phyloP scores from a whole-genome alignment of 2,113 vertebrate species.

The Harpagus bidentatus region DNA sequence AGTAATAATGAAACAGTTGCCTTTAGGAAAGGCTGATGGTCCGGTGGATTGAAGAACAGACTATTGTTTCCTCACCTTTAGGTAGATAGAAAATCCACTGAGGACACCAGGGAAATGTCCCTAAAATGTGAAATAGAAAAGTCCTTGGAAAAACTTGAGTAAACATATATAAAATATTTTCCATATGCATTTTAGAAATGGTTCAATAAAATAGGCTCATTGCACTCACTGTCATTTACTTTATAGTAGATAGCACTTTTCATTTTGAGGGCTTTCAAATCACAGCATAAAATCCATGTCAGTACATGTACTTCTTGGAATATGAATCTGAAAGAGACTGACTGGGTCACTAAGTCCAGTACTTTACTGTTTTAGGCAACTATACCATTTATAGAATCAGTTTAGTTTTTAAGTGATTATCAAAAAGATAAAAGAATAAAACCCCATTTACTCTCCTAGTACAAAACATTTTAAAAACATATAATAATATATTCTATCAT shows the following conservation, averaged over 20 bases:
- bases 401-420: neutral
- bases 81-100: neutral
- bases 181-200: neutral
- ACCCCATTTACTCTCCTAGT: neutral
- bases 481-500: neutral
- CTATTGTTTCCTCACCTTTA: neutral
- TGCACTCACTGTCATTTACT: neutral
- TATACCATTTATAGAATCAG: neutral
- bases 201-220: neutral
- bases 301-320: neutral
- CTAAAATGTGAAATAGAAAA: neutral
- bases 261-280: neutral
- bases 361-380: neutral
- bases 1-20: neutral
- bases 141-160: neutral
- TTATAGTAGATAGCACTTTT: neutral
- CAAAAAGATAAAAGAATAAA: neutral
- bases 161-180: neutral
- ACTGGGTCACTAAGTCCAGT: neutral
- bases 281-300: neutral
- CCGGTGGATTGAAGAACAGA: neutral
- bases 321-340: neutral
- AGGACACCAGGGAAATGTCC: neutral
- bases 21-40: neutral
- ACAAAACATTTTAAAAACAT: neutral